Evolutionary conservation across 2,888 invertebrate genomes (phyloP).

Genomic region (Sinhomidia bicolor): DNA sequence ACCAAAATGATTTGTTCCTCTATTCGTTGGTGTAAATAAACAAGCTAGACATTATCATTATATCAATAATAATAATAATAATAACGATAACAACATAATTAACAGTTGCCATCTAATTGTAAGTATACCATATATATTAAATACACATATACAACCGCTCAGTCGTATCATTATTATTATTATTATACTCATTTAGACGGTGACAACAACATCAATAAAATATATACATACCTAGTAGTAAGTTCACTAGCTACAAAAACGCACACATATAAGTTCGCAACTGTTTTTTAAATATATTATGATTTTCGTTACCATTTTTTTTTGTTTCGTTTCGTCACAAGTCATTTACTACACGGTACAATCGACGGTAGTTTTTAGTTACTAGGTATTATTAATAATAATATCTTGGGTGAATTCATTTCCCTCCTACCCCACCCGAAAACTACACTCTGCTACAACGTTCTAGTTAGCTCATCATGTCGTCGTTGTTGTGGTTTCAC

Average conservation of each 20-base stretch:
- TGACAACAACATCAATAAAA: too few relatives aligned
- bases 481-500: background rate
- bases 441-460: too few relatives aligned
- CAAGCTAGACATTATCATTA: too few relatives aligned
- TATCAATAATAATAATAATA: too few relatives aligned
- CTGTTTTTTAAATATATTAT: constrained; percentile 1
- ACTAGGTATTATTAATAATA: background rate
- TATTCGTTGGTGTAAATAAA: too few relatives aligned
- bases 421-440: background rate
- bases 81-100: too few relatives aligned
- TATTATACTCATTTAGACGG: background rate
- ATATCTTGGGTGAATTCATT: background rate
- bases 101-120: too few relatives aligned
- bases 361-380: background rate
- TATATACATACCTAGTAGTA: too few relatives aligned
- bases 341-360: background rate
- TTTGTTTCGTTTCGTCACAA: background rate
- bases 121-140: background rate
- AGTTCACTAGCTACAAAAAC: background rate
- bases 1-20: too few relatives aligned
- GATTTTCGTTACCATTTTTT: background rate
- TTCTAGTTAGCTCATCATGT: background rate
- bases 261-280: constrained; percentile 42
- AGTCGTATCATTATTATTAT: background rate
- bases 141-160: background rate